Conservation (phyloP, 1,140 invertebrate genomes). For the Cataglyphis hispanica region DNA sequence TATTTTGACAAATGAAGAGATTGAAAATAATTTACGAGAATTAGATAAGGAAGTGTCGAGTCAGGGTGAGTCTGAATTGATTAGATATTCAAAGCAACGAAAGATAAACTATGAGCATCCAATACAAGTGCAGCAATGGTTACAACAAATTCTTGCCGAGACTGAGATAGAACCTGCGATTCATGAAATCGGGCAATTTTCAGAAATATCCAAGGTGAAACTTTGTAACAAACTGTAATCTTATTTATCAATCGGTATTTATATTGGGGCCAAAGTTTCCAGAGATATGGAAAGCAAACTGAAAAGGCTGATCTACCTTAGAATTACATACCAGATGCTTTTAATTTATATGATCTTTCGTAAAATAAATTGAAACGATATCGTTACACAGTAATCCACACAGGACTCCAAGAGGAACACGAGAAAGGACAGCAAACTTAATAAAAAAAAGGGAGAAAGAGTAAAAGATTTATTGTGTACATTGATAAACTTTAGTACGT, state of each 20-base stretch:
- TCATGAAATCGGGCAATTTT: slow-evolving; percentile 85
- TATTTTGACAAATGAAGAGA: background rate
- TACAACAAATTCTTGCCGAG: slow-evolving; percentile 87
- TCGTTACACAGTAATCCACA: too few species aligned
- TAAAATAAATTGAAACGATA: background rate
- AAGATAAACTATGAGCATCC: slow-evolving; percentile 81
- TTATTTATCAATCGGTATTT: slow-evolving; percentile 53
- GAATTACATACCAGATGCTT: slow-evolving; percentile 32
- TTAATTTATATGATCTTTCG: slow-evolving; percentile 31
- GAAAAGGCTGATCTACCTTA: slow-evolving; percentile 82
- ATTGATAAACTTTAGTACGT: slow-evolving; percentile 39
- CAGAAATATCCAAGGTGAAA: slow-evolving; percentile 86
- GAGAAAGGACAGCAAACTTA: slow-evolving; percentile 4
- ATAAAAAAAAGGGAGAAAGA: slow-evolving; percentile 23
- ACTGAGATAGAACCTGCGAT: slow-evolving; percentile 87
- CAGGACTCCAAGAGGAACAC: background rate
- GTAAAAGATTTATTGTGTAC: slow-evolving; percentile 55
- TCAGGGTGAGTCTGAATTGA: background rate
- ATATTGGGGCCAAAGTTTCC: slow-evolving; percentile 77
- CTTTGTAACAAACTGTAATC: slow-evolving; percentile 86
- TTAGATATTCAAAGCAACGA: slow-evolving; percentile 61
- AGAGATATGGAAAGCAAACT: slow-evolving; percentile 74
- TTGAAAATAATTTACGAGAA: background rate
- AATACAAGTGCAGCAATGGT: slow-evolving; percentile 87
- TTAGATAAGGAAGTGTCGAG: background rate